Base-by-base conservation (phyloP, 2,113 vertebrate genomes). In the Solea solea region DNA sequence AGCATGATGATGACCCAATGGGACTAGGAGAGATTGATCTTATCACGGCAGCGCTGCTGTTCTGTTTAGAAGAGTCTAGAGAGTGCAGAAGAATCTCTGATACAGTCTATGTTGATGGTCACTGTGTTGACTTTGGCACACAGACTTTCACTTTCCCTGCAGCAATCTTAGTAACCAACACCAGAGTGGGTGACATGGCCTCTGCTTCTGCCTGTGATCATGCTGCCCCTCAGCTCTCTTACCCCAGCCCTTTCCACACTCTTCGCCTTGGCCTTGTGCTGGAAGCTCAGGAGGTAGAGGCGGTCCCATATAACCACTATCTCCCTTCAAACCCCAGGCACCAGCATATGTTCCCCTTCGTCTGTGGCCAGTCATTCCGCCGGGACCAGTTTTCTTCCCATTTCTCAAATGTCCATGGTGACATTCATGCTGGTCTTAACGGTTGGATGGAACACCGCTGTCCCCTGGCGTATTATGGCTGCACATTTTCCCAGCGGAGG, bases 391-490 rank as follows among this genome's bases (percentile, higher is more conserved):
- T 98, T 91, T 95, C 96, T 7, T 97, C 96, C 0, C 98, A 99
- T 93, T 99, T 98, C 94, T 95, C 94, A 77, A 99, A 99, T 6
- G 96, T 99, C 53, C 98, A 99, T 27, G 96, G 96, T 59, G 98
- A 99, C 84, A 98, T 99, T 88, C 97, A 99, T 45, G 97, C 97
- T 15, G 97, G 97, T 66, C 96, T 99, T 75, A 98, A 98, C 27
- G 98, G 98, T 71, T 99, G 98, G 96, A 97, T 99, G 95, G 98
- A 99, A 84, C 96, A 97, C 76, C 94, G 97, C 62, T 99, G 98
- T 73, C 98, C 98, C 2, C 90, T 99, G 71, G 97, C 98, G 0
- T 98, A 98, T 90, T 99, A 99, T 67, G 98, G 98, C 69, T 99
- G 98, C 88, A 96, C 97, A 0, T 98, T 96, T 84, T 98, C 97